Conservation (phyloP, 2,797 vertebrate genomes). For the Chloroceryle amazona region DNA sequence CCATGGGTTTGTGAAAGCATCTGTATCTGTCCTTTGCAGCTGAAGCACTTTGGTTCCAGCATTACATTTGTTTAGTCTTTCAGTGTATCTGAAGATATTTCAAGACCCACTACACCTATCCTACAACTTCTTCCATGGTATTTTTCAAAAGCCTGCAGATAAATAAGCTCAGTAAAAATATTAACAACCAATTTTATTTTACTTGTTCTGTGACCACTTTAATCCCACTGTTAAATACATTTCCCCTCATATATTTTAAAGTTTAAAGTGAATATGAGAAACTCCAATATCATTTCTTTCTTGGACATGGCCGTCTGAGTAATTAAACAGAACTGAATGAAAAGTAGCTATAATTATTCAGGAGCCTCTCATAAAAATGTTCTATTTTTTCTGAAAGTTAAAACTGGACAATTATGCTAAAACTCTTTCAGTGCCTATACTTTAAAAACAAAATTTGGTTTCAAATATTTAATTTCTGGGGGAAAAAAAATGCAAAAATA, state of each 20-base stretch:
- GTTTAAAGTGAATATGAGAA: neutral
- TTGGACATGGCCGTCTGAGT: neutral
- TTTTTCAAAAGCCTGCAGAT: neutral
- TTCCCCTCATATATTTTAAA: neutral
- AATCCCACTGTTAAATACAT: neutral
- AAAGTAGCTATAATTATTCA: neutral
- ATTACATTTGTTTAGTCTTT: neutral
- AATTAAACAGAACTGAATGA: neutral
- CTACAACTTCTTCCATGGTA: neutral
- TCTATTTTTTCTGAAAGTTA: neutral
- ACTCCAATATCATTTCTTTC: neutral
- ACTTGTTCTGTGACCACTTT: neutral
- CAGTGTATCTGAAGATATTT: neutral
- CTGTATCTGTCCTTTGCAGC: neutral
- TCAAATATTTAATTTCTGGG: slow-evolving; percentile 35
- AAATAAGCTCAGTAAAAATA: neutral
- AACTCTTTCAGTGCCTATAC: neutral
- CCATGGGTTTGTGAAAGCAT: neutral
- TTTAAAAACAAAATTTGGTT: neutral
- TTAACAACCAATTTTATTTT: neutral
- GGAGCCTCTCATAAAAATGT: neutral
- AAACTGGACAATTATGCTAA: neutral
- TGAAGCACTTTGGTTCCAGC: neutral
- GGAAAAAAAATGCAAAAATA: neutral
- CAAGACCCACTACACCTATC: neutral